Evolutionary conservation across 2,888 invertebrate species (phyloP).

Genomic region (Nysson spinosus): DNA sequence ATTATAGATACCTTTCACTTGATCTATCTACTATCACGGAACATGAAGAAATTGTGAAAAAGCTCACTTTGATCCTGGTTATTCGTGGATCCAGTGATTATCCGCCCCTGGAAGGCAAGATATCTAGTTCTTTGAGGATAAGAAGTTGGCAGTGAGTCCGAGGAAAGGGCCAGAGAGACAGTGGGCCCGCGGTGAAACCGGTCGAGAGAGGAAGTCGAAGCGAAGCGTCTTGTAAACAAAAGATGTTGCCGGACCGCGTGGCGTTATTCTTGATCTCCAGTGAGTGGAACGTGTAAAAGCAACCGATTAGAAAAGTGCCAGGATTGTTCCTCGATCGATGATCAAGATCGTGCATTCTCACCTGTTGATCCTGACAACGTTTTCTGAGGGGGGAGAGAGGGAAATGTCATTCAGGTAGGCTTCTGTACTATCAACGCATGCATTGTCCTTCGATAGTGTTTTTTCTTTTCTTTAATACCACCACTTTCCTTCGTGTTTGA

Average conservation of each 20-base stretch:
- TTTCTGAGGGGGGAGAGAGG: background rate
- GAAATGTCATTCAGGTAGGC: slow-evolving; percentile 31
- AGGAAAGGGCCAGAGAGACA: slow-evolving; percentile 12
- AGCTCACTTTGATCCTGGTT: too few species aligned
- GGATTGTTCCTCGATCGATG: slow-evolving; percentile 6
- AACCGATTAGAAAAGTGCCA: background rate
- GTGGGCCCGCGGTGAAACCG: too few species aligned
- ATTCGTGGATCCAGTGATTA: too few species aligned
- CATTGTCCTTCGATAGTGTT: too few species aligned
- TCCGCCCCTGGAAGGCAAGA: too few species aligned
- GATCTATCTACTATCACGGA: too few species aligned
- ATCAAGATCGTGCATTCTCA: slow-evolving; percentile 9
- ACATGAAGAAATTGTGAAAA: too few species aligned
- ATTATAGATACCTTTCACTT: too few species aligned
- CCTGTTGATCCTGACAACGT: slow-evolving; percentile 10
- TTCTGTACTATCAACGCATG: too few species aligned
- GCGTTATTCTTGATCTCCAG: background rate
- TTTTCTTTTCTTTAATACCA: background rate
- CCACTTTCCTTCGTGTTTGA: too few species aligned
- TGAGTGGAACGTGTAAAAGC: too few species aligned
- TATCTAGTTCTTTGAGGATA: slow-evolving; percentile 30
- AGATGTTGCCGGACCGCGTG: slow-evolving; percentile 22
- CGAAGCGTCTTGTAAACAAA: slow-evolving; percentile 32
- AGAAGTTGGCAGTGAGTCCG: slow-evolving; percentile 41
- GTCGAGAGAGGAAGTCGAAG: slow-evolving; percentile 28